Conservation (phyloP, 2,888 invertebrate genomes). For the Petrophora chlorosata region DNA sequence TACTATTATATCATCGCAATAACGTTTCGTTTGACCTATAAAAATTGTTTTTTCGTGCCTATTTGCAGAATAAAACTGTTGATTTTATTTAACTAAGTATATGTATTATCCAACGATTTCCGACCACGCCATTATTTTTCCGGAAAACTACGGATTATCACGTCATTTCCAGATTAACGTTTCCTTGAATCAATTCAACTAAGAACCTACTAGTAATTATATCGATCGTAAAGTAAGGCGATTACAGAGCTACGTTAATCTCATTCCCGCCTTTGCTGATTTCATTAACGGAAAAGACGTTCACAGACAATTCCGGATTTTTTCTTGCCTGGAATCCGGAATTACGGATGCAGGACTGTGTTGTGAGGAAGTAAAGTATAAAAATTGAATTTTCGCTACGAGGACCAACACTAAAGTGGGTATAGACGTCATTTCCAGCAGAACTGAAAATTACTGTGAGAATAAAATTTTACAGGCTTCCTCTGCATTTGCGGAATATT, state of each 20-base stretch:
- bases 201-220: conserved; percentile 24
- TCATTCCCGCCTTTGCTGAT: conserved; percentile 30
- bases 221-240: conserved; percentile 42
- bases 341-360: conserved; percentile 17
- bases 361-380: too few relatives aligned
- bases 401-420: too few relatives aligned
- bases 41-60: too few relatives aligned
- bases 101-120: neutral
- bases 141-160: neutral
- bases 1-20: too few relatives aligned
- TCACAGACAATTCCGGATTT: conserved; percentile 26
- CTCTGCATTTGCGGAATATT: too few relatives aligned
- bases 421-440: too few relatives aligned
- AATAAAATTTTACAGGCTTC: too few relatives aligned
- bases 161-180: conserved; percentile 20
- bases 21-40: too few relatives aligned
- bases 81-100: too few relatives aligned
- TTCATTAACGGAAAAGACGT: conserved; percentile 31
- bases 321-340: conserved; percentile 8
- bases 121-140: neutral
- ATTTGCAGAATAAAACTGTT: too few relatives aligned
- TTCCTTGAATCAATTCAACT: conserved; percentile 29
- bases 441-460: too few relatives aligned
- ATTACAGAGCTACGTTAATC: conserved; percentile 42
- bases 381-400: too few relatives aligned